A percentile compares a stretch with the other conserved stretches of the same genome.
phyloP scores from a whole-genome alignment of 1,140 invertebrate species.

The Cylas formicarius region DNA sequence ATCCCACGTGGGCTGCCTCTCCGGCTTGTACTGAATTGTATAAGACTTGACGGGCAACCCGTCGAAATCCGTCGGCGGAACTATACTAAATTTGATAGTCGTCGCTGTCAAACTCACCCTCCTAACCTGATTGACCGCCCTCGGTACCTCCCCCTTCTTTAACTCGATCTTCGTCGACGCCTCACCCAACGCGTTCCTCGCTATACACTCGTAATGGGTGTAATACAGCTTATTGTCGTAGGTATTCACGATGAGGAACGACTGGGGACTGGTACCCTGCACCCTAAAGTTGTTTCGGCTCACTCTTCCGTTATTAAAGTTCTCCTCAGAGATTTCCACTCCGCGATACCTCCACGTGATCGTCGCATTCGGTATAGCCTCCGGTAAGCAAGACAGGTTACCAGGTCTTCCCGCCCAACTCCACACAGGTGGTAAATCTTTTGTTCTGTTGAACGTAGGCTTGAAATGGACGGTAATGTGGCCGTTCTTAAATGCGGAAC shows the following conservation, averaged over 20 bases:
- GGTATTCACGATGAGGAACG: constrained; percentile 61
- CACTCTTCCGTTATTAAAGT: constrained; percentile 11
- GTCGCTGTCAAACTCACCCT: constrained; percentile 69
- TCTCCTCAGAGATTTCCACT: constrained; percentile 44
- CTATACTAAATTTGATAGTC: constrained; percentile 70
- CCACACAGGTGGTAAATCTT: constrained; percentile 60
- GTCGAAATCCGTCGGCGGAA: constrained; percentile 60
- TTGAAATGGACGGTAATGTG: constrained; percentile 79
- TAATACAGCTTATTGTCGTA: constrained; percentile 48
- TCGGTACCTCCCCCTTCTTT: constrained; percentile 59
- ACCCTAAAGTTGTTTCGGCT: constrained; percentile 49
- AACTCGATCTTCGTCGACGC: constrained; percentile 60
- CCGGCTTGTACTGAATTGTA: constrained; percentile 67
- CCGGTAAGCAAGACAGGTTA: constrained; percentile 82
- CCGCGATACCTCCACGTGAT: constrained; percentile 66
- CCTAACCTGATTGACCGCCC: constrained; percentile 49
- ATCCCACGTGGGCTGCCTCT: constrained; percentile 58
- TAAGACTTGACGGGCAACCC: constrained; percentile 68
- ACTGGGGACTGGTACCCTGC: constrained; percentile 59
- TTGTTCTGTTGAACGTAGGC: constrained; percentile 70
- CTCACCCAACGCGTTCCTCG: constrained; percentile 67
- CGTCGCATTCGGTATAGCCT: constrained; percentile 87
- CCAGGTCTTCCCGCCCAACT: constrained; percentile 73
- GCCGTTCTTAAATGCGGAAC: constrained; percentile 63
- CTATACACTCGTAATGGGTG: constrained; percentile 73